These are phyloP conservation scores for Excalfactoria chinensis DNA, from an alignment of 2,113 vertebrate genomes.

Conservation along the genomic window DNA sequence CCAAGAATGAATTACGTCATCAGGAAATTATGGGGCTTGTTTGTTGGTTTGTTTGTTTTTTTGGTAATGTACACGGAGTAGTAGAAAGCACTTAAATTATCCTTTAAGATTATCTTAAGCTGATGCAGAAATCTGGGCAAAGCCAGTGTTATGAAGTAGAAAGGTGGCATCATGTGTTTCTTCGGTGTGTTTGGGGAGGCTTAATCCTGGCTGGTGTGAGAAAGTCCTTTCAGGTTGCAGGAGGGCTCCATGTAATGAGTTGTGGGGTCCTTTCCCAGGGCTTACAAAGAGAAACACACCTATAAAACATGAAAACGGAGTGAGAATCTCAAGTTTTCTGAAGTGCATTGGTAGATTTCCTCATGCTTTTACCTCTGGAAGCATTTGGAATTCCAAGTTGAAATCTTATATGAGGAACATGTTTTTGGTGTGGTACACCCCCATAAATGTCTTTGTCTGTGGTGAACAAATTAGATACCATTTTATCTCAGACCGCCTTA, in stretches of 20 bases:
- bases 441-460: background rate
- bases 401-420: background rate
- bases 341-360: background rate
- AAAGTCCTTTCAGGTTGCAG: background rate
- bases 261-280: background rate
- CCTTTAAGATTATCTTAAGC: background rate
- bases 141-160: background rate
- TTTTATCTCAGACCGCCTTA: background rate
- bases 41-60: too few species aligned
- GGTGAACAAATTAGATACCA: background rate
- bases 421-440: background rate
- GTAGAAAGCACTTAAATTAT: background rate
- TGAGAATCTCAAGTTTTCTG: background rate
- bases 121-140: fast-evolving
- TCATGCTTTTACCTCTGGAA: background rate
- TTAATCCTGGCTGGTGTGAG: background rate
- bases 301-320: background rate
- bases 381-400: background rate
- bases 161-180: fast-evolving
- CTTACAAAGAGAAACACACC: fast-evolving
- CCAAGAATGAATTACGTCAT: background rate
- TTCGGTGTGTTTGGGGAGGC: background rate
- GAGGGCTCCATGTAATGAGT: background rate
- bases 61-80: background rate
- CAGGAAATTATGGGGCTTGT: background rate